Evolutionary conservation across 2,888 invertebrate species (phyloP), one percentile per base, ranked within the genome.

Genomic region (Pammene fasciana): DNA sequence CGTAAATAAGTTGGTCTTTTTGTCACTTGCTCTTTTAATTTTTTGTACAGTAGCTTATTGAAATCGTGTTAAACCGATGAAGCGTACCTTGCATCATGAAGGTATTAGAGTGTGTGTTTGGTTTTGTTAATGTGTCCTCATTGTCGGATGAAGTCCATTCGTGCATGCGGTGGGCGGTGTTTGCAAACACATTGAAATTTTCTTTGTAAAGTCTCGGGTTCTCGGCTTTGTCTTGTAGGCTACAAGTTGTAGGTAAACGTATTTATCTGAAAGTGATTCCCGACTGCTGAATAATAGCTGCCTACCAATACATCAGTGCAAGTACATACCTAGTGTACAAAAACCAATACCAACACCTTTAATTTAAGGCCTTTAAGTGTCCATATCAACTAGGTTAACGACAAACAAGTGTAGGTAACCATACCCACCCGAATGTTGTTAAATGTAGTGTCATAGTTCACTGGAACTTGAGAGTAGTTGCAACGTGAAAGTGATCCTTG

Each of bases 31-130:
- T 62, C 62, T 62, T 62, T 62, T 62, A 26, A 62, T 50, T 62
- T 62, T 62, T 62, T 62, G 50, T 62, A 52, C 62, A 41, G 62
- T 62, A 62, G 62, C 62, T 62, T 62, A 62, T 62, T 62, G 62
- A 52, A 62, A 62, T 62, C 50, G 62, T 52, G 62, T 62, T 62
- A 62, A 59, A 52, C 41, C 41, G 62, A 62, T 62, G 62, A 52
- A 62, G 62, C 62, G 50, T 62, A 41, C 41, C 41, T 62, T 62
- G 50, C 62, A 50, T 62, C 62, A 62, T 52, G 62, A 62, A 62
- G 62, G 62, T 62, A 62, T 62, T 62, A 52, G 38, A 52, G 62
- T 62, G 62, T 62, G 62, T 62, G 62, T 41, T 41, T 38, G 41
- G 62, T 62, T 62, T 62, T 52, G 62, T 52, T 62, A 52, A 62